A percentile compares a stretch with the other conserved stretches of the same genome.
Conservation (phyloP, 53 echinoderm and acorn worm species). For the Actinopyga echinites region DNA sequence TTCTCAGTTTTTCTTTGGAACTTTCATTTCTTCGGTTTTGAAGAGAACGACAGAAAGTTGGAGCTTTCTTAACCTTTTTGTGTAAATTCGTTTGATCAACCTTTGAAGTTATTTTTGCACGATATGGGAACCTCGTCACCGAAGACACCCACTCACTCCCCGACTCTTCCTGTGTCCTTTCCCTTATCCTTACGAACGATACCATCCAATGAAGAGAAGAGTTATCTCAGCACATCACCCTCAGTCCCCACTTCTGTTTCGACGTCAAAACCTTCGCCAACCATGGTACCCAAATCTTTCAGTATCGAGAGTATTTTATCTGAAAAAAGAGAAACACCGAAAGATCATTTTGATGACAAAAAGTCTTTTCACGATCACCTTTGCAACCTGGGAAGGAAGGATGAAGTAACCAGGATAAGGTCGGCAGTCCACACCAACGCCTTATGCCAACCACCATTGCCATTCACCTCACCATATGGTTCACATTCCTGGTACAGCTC, state of each 20-base stretch:
- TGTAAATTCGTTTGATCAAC: no score
- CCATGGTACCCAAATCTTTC: not conserved
- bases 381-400: not conserved
- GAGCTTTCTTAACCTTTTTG: no score
- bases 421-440: not conserved
- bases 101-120: no score
- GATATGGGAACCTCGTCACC: not conserved
- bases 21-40: no score
- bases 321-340: not conserved
- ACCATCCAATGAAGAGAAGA: not conserved
- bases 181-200: not conserved
- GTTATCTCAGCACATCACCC: not conserved
- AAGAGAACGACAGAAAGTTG: no score
- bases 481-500: constrained; percentile 16
- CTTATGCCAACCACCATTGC: not conserved
- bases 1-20: no score
- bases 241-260: not conserved
- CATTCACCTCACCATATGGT: constrained; percentile 18
- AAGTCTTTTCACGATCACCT: not conserved
- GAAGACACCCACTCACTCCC: constrained; percentile 1
- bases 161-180: not conserved
- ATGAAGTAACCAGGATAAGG: not conserved
- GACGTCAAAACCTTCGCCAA: not conserved
- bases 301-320: constrained; percentile 33
- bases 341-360: not conserved